phyloP scores from a whole-genome alignment of 2,888 invertebrate genomes.

The Cepaea hortensis region DNA sequence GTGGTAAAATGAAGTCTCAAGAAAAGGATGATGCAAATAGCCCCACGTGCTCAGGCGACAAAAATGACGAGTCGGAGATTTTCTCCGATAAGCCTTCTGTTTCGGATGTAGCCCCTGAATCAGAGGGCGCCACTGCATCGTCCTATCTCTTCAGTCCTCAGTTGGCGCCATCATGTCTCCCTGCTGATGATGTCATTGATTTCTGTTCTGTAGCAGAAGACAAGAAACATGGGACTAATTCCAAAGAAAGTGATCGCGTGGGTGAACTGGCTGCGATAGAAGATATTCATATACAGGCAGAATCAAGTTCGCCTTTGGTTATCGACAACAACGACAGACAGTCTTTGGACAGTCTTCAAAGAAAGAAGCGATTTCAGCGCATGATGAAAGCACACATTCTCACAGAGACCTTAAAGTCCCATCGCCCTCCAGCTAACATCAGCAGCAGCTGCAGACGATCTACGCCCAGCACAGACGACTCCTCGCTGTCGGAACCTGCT shows the following conservation, averaged over 20 bases:
- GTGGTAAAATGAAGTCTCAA: conserved; percentile 33
- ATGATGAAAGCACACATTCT: conserved; percentile 34
- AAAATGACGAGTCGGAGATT: background rate
- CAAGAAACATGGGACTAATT: background rate
- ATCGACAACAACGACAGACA: conserved; percentile 9
- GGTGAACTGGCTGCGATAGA: background rate
- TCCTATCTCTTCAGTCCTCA: conserved; percentile 19
- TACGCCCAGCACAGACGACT: background rate
- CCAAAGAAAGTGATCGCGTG: background rate
- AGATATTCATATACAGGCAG: background rate
- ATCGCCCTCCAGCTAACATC: background rate
- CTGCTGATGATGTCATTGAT: background rate
- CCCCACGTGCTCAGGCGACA: background rate
- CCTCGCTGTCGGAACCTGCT: conserved; percentile 4
- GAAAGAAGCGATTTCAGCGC: conserved; percentile 8
- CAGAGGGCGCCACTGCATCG: conserved; percentile 21
- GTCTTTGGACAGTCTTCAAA: background rate
- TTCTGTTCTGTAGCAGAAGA: background rate
- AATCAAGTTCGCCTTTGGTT: conserved; percentile 18
- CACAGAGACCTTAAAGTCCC: background rate
- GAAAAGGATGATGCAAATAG: background rate
- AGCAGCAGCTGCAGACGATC: background rate
- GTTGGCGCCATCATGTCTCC: background rate
- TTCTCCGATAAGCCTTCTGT: background rate
- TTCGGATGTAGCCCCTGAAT: conserved; percentile 1